Conservation (phyloP, 2,113 vertebrate genomes). For the Seriola quinqueradiata region DNA sequence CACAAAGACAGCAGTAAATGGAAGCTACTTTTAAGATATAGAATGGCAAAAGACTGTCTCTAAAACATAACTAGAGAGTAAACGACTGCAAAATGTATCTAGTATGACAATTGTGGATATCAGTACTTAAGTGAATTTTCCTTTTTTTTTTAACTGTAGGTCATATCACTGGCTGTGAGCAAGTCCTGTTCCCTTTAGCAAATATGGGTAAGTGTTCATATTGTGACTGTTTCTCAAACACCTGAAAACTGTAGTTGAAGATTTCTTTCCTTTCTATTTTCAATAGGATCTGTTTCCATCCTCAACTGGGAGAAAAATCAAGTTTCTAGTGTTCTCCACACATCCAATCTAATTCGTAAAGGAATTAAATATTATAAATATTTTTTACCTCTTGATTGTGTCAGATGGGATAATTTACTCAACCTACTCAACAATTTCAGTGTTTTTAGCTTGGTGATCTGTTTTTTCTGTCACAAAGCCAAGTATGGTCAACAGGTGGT, state of each 20-base stretch:
- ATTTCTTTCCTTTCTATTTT: background rate
- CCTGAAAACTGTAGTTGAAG: background rate
- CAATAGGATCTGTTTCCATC: constrained; percentile 8
- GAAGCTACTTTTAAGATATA: background rate
- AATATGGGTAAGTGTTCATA: background rate
- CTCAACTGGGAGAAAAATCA: constrained; percentile 3
- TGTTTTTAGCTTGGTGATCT: background rate
- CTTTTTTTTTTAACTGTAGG: background rate
- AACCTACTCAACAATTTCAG: background rate
- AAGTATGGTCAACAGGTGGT: background rate
- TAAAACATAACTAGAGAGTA: background rate
- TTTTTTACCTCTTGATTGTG: background rate
- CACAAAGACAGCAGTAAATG: background rate
- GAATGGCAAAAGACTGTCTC: background rate
- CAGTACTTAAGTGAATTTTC: background rate
- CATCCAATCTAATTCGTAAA: background rate
- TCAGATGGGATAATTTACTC: background rate
- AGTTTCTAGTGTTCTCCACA: background rate
- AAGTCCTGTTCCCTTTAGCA: background rate
- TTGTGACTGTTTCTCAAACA: background rate
- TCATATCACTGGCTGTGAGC: background rate
- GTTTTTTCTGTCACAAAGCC: background rate
- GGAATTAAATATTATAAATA: constrained; percentile 4
- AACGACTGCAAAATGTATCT: too few relatives aligned
- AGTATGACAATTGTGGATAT: background rate